Percentiles rank a stretch among this genome's conserved stretches.
Conservation (phyloP, 1,140 invertebrate species). For the Brachionus angularis region DNA sequence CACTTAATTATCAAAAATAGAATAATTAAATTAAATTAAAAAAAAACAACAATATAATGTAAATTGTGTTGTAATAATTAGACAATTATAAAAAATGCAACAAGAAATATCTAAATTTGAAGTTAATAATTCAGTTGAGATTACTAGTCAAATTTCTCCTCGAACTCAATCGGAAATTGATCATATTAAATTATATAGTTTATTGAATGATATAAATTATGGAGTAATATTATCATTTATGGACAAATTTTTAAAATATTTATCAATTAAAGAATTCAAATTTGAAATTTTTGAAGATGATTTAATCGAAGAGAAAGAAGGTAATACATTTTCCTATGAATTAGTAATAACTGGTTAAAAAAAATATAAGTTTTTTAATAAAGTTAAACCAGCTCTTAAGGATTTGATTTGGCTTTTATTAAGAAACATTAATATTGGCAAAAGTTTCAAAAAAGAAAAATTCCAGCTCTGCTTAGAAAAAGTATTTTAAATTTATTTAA, state of each 20-base stretch:
- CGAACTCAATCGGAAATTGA: background rate
- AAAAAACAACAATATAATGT: too few relatives aligned
- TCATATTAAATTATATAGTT: background rate
- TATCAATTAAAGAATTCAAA: constrained; percentile 1
- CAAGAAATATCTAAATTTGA: too few relatives aligned
- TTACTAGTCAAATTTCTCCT: too few relatives aligned
- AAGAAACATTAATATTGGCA: constrained; percentile 11
- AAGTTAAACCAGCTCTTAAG: constrained; percentile 1
- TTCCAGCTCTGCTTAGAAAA: background rate
- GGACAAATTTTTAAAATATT: constrained; percentile 20
- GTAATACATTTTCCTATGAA: background rate
- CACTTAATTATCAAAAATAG: too few relatives aligned
- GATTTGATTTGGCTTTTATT: constrained; percentile 11
- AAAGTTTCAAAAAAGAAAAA: constrained; percentile 30
- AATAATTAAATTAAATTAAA: too few relatives aligned
- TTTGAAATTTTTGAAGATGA: constrained; percentile 5
- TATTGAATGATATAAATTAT: constrained; percentile 34
- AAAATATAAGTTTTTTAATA: background rate
- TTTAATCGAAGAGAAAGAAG: background rate
- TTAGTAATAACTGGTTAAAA: background rate
- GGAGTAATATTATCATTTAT: constrained; percentile 36
- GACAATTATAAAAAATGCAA: too few relatives aligned
- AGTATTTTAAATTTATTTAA: background rate
- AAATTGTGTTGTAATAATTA: too few relatives aligned
- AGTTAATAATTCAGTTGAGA: too few relatives aligned